Evolutionary conservation across 2,113 vertebrate species (phyloP).

Genomic region (Ictalurus punctatus): DNA sequence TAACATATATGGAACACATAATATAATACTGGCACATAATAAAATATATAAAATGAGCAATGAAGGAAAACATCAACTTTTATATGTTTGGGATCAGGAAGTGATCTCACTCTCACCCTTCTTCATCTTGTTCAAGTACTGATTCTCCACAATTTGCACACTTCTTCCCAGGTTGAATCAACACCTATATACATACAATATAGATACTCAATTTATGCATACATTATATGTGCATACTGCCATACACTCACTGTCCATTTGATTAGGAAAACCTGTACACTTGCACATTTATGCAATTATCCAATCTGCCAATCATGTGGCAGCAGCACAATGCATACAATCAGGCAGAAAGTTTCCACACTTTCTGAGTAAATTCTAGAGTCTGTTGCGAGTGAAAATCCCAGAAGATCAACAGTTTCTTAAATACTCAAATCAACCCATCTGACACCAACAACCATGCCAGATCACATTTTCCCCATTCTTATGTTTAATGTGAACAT

Average conservation of each 20-base stretch:
- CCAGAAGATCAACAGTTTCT: background rate
- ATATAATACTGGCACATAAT: background rate
- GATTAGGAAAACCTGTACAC: background rate
- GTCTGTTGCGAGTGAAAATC: background rate
- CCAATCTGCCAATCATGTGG: background rate
- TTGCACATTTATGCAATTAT: background rate
- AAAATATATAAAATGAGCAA: background rate
- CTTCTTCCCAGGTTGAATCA: conserved; percentile 58
- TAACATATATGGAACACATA: background rate
- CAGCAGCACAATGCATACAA: background rate
- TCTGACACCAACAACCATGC: background rate
- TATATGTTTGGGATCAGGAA: background rate
- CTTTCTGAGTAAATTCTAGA: background rate
- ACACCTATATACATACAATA: conserved; percentile 55
- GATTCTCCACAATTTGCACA: conserved; percentile 69
- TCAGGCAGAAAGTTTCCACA: background rate
- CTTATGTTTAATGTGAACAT: background rate
- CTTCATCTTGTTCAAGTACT: conserved; percentile 66
- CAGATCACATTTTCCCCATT: background rate
- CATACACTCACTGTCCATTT: background rate
- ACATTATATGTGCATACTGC: background rate
- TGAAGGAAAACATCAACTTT: background rate
- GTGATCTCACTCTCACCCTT: conserved; percentile 60
- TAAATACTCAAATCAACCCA: background rate
- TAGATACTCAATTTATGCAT: conserved; percentile 5